Percentiles rank a stretch among this genome's conserved stretches.
phyloP scores from a whole-genome alignment of 2,113 vertebrate species.

The Chamaetylas fuelleborni region DNA sequence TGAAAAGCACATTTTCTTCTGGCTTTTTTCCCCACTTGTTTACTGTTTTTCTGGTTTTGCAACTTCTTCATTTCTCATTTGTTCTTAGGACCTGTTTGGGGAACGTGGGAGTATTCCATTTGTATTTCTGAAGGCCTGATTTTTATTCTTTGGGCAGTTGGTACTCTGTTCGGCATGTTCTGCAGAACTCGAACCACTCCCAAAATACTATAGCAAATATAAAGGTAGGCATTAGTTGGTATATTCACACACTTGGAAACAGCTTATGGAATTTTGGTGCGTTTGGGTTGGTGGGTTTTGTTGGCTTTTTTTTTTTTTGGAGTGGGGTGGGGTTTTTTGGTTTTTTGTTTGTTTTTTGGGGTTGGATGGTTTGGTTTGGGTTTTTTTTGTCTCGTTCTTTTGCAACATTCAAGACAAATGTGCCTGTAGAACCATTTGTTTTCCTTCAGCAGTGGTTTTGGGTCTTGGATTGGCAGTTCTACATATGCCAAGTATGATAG shows the following conservation, averaged over 20 bases:
- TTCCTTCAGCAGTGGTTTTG: neutral
- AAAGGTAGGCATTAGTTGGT: neutral
- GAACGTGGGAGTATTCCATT: neutral
- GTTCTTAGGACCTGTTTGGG: neutral
- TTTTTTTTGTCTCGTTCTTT: neutral
- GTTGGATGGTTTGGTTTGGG: neutral
- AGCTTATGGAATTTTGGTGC: neutral
- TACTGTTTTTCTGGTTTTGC: neutral
- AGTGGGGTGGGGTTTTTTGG: too few species aligned
- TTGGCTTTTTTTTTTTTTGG: too few species aligned
- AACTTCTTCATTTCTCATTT: neutral
- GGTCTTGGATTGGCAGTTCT: neutral
- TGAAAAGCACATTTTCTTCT: neutral
- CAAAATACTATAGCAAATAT: neutral
- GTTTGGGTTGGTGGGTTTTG: too few species aligned
- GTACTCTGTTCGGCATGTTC: neutral
- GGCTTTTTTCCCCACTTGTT: neutral
- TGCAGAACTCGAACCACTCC: neutral
- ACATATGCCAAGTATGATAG: neutral
- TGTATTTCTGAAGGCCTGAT: neutral
- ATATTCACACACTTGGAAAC: neutral
- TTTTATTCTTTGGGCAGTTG: neutral
- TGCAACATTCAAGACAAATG: neutral
- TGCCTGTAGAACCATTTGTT: neutral
- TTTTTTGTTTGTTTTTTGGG: neutral